These are phyloP conservation scores for Chaenogobius annularis DNA, from an alignment of 2,113 vertebrate species.

Conservation along the genomic window DNA sequence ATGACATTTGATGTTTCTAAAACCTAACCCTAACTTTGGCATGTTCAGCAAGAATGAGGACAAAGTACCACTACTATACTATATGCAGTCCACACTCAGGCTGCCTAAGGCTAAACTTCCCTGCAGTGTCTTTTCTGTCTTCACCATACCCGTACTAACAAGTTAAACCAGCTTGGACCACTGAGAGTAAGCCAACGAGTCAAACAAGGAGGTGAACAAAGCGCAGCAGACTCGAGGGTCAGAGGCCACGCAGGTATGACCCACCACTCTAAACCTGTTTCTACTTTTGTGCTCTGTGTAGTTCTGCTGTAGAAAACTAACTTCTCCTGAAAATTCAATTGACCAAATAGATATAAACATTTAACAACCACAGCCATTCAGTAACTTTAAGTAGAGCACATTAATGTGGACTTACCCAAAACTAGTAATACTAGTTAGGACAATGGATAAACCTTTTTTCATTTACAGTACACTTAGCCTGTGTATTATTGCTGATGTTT, in stretches of 20 bases:
- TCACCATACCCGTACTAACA: conserved; percentile 45
- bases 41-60: neutral
- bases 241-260: conserved; percentile 40
- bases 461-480: neutral
- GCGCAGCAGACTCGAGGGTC: neutral
- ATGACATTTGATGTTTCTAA: neutral
- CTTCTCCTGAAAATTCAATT: neutral
- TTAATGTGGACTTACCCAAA: neutral
- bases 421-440: neutral
- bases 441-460: neutral
- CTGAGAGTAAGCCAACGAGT: conserved; percentile 7
- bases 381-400: too few relatives aligned
- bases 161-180: conserved; percentile 46
- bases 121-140: neutral
- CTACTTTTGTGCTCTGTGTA: neutral
- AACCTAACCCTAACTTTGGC: neutral
- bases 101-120: conserved; percentile 8
- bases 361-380: neutral
- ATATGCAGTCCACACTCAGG: neutral
- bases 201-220: conserved; percentile 17
- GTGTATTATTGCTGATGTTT: neutral
- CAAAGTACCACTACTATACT: neutral
- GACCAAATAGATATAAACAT: neutral
- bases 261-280: neutral
- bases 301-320: neutral